These are phyloP conservation scores for Halictus rubicundus DNA, from an alignment of 1,140 invertebrate species.

Conservation along the genomic window DNA sequence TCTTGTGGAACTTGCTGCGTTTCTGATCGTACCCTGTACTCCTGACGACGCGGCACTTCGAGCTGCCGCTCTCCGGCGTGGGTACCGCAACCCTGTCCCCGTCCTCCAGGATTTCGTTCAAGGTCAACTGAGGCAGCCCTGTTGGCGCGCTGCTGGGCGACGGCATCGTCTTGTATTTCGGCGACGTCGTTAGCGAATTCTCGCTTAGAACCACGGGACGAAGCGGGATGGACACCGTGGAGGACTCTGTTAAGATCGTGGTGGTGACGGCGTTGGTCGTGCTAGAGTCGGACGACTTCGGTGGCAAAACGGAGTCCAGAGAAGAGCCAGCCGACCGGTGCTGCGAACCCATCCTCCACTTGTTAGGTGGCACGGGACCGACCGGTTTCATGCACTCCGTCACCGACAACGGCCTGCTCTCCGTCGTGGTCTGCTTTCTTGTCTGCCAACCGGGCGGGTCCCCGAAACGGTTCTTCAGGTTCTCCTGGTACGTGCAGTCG, in stretches of 20 bases:
- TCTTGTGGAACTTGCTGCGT: constrained; percentile 87
- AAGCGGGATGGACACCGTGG: constrained; percentile 82
- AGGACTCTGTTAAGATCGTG: constrained; percentile 81
- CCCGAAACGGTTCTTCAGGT: constrained; percentile 58
- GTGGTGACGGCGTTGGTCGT: constrained; percentile 62
- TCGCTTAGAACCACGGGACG: constrained; percentile 75
- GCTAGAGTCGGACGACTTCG: constrained; percentile 44
- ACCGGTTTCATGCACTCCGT: constrained; percentile 62
- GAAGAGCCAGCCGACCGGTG: constrained; percentile 48
- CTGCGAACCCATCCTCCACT: constrained; percentile 69
- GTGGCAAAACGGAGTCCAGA: constrained; percentile 57
- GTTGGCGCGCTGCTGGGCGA: constrained; percentile 76
- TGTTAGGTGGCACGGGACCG: constrained; percentile 60
- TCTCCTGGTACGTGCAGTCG: constrained; percentile 51
- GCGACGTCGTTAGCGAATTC: constrained; percentile 68
- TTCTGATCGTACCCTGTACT: constrained; percentile 83
- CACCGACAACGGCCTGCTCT: constrained; percentile 65
- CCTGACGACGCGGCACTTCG: constrained; percentile 71
- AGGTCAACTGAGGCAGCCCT: constrained; percentile 80
- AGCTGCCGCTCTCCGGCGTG: constrained; percentile 15
- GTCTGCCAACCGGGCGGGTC: constrained; percentile 37
- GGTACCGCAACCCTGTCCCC: constrained; percentile 74
- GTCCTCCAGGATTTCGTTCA: constrained; percentile 89
- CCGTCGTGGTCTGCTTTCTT: constrained; percentile 51
- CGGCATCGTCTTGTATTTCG: constrained; percentile 83